These are phyloP conservation scores for Polydrusus cervinus DNA, from an alignment of 2,888 invertebrate genomes.

Conservation along the genomic window DNA sequence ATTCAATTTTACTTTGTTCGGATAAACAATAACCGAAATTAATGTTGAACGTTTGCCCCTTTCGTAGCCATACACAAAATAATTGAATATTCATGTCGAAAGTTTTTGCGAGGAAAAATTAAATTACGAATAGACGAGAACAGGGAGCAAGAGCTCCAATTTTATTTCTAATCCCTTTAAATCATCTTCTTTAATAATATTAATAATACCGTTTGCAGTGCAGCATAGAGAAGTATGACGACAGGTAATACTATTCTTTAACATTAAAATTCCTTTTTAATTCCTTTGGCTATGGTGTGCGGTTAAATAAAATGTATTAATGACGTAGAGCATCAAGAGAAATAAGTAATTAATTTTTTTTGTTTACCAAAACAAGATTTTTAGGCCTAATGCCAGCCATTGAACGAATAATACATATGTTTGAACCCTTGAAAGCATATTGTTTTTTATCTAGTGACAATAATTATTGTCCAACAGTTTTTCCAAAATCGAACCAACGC, in stretches of 20 bases:
- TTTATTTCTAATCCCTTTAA: conserved; percentile 39
- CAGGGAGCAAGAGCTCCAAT: conserved; percentile 25
- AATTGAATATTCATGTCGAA: conserved; percentile 56
- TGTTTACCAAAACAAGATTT: too few relatives aligned
- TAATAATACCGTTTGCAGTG: conserved; percentile 10
- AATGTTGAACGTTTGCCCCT: conserved; percentile 51
- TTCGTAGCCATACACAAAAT: conserved; percentile 41
- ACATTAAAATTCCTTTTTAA: background rate
- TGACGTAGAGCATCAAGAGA: too few relatives aligned
- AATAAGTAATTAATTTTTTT: too few relatives aligned
- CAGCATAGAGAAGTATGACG: background rate
- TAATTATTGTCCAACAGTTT: too few relatives aligned
- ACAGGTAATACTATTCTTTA: background rate
- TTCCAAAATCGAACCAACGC: too few relatives aligned
- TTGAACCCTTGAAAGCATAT: too few relatives aligned
- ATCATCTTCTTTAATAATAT: conserved; percentile 33
- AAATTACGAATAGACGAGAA: conserved; percentile 48
- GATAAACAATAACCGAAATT: conserved; percentile 55
- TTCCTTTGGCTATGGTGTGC: too few relatives aligned
- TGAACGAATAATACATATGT: too few relatives aligned
- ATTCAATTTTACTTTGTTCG: conserved; percentile 55
- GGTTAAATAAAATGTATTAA: too few relatives aligned
- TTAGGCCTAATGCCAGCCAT: too few relatives aligned
- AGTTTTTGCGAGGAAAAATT: conserved; percentile 49
- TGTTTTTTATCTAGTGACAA: too few relatives aligned